Percentiles rank a stretch among this genome's conserved stretches.
Evolutionary conservation across 2,113 vertebrate genomes (phyloP).

Genomic region (Thymallus thymallus): DNA sequence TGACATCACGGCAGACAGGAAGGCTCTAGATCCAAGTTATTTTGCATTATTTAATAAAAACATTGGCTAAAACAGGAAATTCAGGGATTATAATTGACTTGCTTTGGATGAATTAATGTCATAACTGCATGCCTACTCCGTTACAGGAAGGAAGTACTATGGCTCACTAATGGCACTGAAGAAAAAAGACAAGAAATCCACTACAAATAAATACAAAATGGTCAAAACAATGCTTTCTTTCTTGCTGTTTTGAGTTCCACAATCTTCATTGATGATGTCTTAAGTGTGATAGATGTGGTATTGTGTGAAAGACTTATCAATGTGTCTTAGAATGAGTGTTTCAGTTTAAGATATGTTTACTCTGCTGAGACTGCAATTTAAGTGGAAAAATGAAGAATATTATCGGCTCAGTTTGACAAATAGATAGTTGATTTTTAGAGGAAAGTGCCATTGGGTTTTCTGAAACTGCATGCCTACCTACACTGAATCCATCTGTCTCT

Average conservation of each 20-base stretch:
- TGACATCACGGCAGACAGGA: conserved; percentile 8
- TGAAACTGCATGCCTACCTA: neutral
- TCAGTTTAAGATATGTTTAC: neutral
- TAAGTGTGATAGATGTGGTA: neutral
- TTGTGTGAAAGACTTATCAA: neutral
- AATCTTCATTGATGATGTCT: neutral
- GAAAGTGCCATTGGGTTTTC: neutral
- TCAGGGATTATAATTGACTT: neutral
- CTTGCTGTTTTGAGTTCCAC: neutral
- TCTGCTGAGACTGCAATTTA: neutral
- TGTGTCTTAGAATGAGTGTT: neutral
- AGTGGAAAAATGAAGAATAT: neutral
- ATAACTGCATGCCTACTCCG: neutral
- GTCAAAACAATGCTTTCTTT: neutral
- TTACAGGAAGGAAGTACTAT: neutral
- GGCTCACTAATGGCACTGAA: neutral
- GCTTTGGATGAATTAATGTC: neutral
- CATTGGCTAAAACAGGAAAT: neutral
- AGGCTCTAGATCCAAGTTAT: neutral
- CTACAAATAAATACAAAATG: neutral
- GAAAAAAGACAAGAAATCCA: neutral
- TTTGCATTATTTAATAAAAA: neutral
- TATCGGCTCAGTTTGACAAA: neutral
- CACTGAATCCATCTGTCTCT: neutral
- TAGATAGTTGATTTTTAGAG: neutral